These are phyloP conservation scores for Psittacula echo DNA, from an alignment of 2,797 vertebrate genomes.

Conservation along the genomic window DNA sequence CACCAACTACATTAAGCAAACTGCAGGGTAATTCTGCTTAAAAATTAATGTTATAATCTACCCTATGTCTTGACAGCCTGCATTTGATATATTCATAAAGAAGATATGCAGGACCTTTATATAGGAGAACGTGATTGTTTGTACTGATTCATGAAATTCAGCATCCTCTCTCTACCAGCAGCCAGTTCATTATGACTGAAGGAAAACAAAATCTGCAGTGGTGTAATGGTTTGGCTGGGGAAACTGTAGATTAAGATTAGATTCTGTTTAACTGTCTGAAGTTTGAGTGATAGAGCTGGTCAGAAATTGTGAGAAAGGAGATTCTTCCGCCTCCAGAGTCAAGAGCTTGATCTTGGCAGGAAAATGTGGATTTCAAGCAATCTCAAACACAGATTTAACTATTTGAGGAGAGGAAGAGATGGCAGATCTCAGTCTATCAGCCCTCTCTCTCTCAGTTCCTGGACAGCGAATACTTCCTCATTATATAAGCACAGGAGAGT, in stretches of 20 bases:
- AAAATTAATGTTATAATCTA: slow-evolving; percentile 16
- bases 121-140: neutral
- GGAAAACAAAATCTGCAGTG: neutral
- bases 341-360: neutral
- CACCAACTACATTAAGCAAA: neutral
- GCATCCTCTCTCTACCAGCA: neutral
- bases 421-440: neutral
- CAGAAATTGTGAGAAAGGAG: neutral
- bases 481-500: neutral
- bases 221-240: neutral
- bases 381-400: neutral
- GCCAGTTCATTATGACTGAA: neutral
- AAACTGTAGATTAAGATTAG: neutral
- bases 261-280: neutral
- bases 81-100: neutral
- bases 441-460: neutral
- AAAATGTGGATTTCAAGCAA: neutral
- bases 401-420: neutral
- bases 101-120: neutral
- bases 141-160: slow-evolving; percentile 23
- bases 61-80: neutral
- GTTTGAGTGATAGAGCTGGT: neutral
- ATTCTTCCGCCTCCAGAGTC: neutral
- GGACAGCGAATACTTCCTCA: neutral
- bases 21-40: slow-evolving; percentile 10